Evolutionary conservation across 2,888 invertebrate species (phyloP).

Genomic region (Plemyria rubiginata): DNA sequence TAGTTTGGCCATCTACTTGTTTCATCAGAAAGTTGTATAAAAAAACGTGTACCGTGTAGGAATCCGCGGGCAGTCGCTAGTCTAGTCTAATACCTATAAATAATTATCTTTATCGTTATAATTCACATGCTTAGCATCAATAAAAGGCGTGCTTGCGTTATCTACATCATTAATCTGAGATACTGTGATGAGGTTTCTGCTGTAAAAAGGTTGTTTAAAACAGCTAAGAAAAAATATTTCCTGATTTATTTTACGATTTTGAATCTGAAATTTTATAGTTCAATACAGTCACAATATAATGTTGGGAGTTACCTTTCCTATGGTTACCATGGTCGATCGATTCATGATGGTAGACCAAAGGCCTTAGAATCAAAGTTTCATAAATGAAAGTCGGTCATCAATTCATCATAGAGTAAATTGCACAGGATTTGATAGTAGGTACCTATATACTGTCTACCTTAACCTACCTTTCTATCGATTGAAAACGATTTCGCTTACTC

Average conservation of each 20-base stretch:
- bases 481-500: not conserved
- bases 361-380: not conserved
- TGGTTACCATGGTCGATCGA: not conserved
- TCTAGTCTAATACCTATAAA: not conserved
- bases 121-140: constrained; percentile 24
- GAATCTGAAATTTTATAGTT: too few species aligned
- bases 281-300: too few species aligned
- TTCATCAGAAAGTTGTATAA: too few species aligned
- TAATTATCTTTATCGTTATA: constrained; percentile 11
- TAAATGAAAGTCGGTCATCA: not conserved
- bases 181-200: not conserved
- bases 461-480: not conserved
- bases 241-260: not conserved
- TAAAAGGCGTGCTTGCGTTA: constrained; percentile 23
- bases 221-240: not conserved
- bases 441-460: not conserved
- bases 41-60: not conserved
- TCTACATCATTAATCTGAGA: constrained; percentile 11
- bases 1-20: too few species aligned
- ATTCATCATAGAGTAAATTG: not conserved
- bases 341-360: not conserved
- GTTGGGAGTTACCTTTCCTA: too few species aligned
- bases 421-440: not conserved
- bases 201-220: not conserved
- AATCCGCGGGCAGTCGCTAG: not conserved